phyloP scores from a whole-genome alignment of 2,888 invertebrate genomes.

The Copidosoma aretas region DNA sequence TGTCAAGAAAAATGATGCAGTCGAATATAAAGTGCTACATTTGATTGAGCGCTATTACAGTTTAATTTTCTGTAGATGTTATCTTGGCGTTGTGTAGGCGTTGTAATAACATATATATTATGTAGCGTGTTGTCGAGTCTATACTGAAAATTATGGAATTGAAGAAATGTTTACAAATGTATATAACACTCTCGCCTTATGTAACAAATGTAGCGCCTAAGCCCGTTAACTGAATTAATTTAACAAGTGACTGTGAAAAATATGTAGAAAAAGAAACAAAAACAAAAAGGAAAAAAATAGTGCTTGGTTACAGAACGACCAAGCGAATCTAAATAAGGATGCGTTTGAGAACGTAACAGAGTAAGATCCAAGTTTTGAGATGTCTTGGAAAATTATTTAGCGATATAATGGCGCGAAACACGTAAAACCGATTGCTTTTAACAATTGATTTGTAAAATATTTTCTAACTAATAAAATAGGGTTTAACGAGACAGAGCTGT shows the following conservation, averaged over 20 bases:
- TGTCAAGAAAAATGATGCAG: too few relatives aligned
- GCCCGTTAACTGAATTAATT: constrained; percentile 30
- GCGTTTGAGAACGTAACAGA: neutral
- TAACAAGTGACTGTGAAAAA: constrained; percentile 31
- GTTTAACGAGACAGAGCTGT: constrained; percentile 33
- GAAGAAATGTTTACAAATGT: constrained; percentile 50
- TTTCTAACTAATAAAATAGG: constrained; percentile 24
- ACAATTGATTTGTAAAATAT: constrained; percentile 40
- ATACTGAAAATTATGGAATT: constrained; percentile 6
- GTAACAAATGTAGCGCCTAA: constrained; percentile 41
- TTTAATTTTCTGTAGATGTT: constrained; percentile 1
- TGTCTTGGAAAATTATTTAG: constrained; percentile 17
- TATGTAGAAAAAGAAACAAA: neutral
- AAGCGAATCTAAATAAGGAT: constrained; percentile 3
- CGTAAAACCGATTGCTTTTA: constrained; percentile 30
- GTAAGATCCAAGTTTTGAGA: constrained; percentile 1
- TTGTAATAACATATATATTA: neutral
- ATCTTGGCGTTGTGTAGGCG: neutral
- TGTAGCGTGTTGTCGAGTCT: constrained; percentile 19
- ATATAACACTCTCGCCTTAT: constrained; percentile 52
- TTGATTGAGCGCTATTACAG: constrained; percentile 18
- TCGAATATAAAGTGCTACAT: neutral
- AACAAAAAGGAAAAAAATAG: too few relatives aligned
- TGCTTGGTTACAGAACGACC: constrained; percentile 33
- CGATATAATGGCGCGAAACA: constrained; percentile 5